Evolutionary conservation across 2,888 invertebrate genomes (phyloP).

Genomic region (Drosophila koepferae): DNA sequence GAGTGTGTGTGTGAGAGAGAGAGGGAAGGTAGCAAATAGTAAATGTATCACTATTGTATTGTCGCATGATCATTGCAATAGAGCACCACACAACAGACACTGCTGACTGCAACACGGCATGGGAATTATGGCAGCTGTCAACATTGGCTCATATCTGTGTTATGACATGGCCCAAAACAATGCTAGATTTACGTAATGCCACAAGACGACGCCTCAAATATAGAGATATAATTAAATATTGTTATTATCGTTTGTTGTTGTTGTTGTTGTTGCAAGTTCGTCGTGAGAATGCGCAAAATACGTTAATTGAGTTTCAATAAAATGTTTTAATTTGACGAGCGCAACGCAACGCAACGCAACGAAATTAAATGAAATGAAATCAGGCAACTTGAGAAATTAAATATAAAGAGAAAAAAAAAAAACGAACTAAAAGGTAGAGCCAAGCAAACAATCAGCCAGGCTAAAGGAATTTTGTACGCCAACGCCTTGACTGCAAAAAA

Average conservation of each 20-base stretch:
- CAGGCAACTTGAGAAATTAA: conserved; percentile 32
- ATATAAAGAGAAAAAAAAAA: background rate
- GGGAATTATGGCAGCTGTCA: conserved; percentile 57
- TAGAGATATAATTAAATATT: conserved; percentile 50
- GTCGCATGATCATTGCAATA: conserved; percentile 27
- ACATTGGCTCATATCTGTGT: conserved; percentile 36
- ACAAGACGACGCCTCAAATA: conserved; percentile 7
- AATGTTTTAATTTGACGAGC: conserved; percentile 71
- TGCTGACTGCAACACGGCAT: conserved; percentile 30
- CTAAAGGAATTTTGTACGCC: conserved; percentile 76
- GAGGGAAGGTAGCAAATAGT: background rate
- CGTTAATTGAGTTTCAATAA: conserved; percentile 77
- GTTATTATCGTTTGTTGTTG: background rate
- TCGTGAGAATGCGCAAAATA: conserved; percentile 71
- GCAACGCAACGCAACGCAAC: conserved; percentile 20
- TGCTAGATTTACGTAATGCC: conserved; percentile 68
- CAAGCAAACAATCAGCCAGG: conserved; percentile 16
- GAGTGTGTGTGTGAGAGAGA: background rate
- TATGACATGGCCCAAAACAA: conserved; percentile 67
- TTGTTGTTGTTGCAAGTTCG: conserved; percentile 19
- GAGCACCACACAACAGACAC: conserved; percentile 3
- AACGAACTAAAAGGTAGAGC: too few species aligned
- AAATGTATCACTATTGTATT: conserved; percentile 9
- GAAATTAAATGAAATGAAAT: conserved; percentile 53
- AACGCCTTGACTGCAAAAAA: conserved; percentile 63